Evolutionary conservation across 2,113 vertebrate genomes (phyloP).

Genomic region (Mus spicilegus): DNA sequence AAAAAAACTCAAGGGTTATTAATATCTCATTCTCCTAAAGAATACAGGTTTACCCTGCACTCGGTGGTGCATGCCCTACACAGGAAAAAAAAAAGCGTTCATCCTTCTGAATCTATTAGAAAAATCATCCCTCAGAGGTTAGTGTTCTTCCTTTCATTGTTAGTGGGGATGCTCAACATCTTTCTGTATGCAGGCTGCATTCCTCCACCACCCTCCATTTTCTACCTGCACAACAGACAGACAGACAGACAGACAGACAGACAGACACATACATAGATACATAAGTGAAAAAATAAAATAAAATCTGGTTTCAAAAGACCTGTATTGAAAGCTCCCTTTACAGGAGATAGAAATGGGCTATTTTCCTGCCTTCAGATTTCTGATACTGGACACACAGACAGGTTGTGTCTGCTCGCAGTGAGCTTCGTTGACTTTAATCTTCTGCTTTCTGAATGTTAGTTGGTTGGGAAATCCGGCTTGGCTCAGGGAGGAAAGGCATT

Average conservation of each 20-base stretch:
- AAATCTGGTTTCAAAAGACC: slow-evolving; percentile 4
- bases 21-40: not conserved
- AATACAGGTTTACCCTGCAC: not conserved
- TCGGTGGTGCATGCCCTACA: not conserved
- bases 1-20: not conserved
- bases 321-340: slow-evolving; percentile 26
- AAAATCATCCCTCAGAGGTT: slow-evolving; percentile 32
- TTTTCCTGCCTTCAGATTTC: slow-evolving; percentile 46
- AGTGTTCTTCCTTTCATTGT: slow-evolving; percentile 37
- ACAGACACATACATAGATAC: not conserved
- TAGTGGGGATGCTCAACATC: not conserved
- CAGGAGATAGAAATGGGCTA: not conserved
- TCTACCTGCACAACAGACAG: not conserved
- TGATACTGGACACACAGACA: not conserved
- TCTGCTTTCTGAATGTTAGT: slow-evolving; percentile 61
- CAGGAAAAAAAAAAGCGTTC: slow-evolving; percentile 28
- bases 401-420: slow-evolving; percentile 24
- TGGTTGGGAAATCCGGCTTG: not conserved
- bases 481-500: not conserved
- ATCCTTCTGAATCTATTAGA: slow-evolving; percentile 31
- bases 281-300: not conserved
- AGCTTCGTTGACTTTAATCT: slow-evolving; percentile 35
- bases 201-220: not conserved
- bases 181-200: not conserved
- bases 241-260: too few relatives aligned